These are phyloP conservation scores for Spizaetus ornatus DNA, from an alignment of 2,113 vertebrate genomes.

Conservation along the genomic window DNA sequence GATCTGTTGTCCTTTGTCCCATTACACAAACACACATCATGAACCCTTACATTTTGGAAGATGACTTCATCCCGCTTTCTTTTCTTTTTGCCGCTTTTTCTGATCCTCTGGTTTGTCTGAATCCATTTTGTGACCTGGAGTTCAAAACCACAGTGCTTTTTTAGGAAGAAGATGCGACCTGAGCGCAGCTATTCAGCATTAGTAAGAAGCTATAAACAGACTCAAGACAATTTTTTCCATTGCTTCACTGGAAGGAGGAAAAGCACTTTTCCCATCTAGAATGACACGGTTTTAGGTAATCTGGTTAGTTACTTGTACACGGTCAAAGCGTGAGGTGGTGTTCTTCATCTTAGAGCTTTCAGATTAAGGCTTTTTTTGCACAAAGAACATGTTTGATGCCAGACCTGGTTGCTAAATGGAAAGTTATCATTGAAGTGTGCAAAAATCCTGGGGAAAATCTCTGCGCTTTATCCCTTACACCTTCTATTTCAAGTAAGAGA, in stretches of 20 bases:
- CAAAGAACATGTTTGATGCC: neutral
- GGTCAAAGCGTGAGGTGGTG: neutral
- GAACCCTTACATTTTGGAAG: conserved; percentile 86
- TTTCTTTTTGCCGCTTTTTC: conserved; percentile 83
- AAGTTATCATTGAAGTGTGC: accelerated
- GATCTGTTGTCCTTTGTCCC: neutral
- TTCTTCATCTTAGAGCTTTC: neutral
- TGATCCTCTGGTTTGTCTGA: conserved; percentile 76
- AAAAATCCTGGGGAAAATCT: neutral
- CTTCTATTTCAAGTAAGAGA: neutral
- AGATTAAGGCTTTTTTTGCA: neutral
- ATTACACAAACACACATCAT: neutral
- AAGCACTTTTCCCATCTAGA: neutral
- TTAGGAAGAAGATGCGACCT: conserved; percentile 26
- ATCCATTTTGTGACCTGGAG: conserved; percentile 93
- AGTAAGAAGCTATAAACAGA: conserved; percentile 59
- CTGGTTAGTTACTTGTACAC: neutral
- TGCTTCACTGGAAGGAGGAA: conserved; percentile 37
- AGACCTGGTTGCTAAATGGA: neutral
- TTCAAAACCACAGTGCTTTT: conserved; percentile 62
- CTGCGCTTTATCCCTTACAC: neutral
- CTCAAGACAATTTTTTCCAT: conserved; percentile 37
- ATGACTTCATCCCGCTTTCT: conserved; percentile 73
- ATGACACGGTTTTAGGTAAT: neutral
- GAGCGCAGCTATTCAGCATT: conserved; percentile 10